Evolutionary conservation across 1,140 invertebrate genomes (phyloP).

Genomic region (Proales similis): DNA sequence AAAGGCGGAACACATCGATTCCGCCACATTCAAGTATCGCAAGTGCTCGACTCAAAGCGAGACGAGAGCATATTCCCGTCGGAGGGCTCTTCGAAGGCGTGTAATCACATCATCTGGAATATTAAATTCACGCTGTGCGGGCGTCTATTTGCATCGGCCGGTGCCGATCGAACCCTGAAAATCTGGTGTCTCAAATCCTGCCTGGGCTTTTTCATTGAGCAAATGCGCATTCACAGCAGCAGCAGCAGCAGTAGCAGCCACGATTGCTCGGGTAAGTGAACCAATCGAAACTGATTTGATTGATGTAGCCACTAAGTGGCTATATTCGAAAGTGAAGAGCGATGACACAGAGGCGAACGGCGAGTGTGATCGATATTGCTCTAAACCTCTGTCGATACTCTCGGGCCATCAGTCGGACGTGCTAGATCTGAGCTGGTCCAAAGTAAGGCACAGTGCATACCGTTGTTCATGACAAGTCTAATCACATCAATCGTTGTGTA

Average conservation of each 20-base stretch:
- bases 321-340: neutral
- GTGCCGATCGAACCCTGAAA: conserved; percentile 82
- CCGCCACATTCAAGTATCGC: too few species aligned
- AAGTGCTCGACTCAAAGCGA: too few species aligned
- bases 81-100: too few species aligned
- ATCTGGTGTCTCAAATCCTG: conserved; percentile 87
- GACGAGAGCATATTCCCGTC: too few species aligned
- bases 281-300: too few species aligned
- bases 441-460: conserved; percentile 52
- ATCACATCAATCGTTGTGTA: conserved; percentile 44
- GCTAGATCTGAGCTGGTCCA: conserved; percentile 92
- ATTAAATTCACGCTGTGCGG: conserved; percentile 97
- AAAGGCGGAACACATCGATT: too few species aligned
- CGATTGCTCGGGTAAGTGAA: conserved; percentile 39
- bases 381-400: conserved; percentile 85
- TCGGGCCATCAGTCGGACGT: conserved; percentile 90
- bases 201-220: conserved; percentile 81
- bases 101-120: conserved; percentile 96
- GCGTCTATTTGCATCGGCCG: conserved; percentile 81
- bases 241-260: neutral
- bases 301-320: too few species aligned
- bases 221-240: conserved; percentile 45
- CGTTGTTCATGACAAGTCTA: conserved; percentile 38
- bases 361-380: conserved; percentile 61
- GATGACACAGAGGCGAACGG: neutral